phyloP scores from a whole-genome alignment of 2,888 invertebrate species.

The Stenodera caucasica region DNA sequence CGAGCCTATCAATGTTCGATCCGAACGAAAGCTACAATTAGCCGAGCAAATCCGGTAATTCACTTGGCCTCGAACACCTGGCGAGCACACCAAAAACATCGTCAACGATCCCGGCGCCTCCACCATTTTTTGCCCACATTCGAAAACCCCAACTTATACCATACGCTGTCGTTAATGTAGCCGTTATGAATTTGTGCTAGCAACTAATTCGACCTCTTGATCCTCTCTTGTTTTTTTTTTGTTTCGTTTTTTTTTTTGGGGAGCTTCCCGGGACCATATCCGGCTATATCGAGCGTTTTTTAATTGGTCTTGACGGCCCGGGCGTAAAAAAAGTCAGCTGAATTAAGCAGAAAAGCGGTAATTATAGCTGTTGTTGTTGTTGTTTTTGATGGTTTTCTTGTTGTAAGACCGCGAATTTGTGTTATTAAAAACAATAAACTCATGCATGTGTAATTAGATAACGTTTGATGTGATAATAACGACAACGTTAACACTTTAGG shows the following conservation, averaged over 20 bases:
- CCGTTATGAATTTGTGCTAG: background rate
- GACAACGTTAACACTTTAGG: background rate
- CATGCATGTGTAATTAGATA: background rate
- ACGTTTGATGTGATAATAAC: background rate
- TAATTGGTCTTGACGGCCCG: background rate
- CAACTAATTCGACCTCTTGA: background rate
- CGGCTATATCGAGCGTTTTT: constrained; percentile 1
- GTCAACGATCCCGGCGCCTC: background rate
- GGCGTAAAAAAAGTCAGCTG: background rate
- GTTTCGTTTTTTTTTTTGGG: background rate
- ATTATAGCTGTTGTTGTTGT: background rate
- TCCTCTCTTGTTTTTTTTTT: too few relatives aligned
- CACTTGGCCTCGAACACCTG: too few relatives aligned
- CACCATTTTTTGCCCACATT: background rate
- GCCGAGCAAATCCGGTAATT: too few relatives aligned
- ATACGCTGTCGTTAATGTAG: background rate
- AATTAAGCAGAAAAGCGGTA: background rate
- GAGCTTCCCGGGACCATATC: background rate
- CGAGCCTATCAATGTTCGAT: too few relatives aligned
- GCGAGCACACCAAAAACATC: too few relatives aligned
- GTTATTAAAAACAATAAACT: background rate
- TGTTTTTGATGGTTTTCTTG: too few relatives aligned
- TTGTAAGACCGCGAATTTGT: too few relatives aligned
- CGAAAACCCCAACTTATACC: background rate
- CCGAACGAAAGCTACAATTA: too few relatives aligned